Percentiles rank a stretch among this genome's conserved stretches.
Conservation (phyloP, 2,797 vertebrate genomes). For the Prunella strophiata region DNA sequence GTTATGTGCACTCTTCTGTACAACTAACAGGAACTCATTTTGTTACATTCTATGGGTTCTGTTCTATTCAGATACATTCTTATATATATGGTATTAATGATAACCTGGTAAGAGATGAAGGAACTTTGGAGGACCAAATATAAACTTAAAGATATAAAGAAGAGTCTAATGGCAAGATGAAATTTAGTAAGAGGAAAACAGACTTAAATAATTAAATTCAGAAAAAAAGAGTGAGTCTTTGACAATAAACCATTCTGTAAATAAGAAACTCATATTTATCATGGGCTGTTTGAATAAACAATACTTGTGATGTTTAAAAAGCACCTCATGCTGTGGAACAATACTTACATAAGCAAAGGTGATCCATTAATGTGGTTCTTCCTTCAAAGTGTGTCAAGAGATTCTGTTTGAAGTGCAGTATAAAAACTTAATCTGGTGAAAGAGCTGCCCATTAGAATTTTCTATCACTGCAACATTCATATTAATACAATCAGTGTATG, state of each 20-base stretch:
- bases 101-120: neutral
- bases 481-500: fast-evolving
- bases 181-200: neutral
- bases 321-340: neutral
- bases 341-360: neutral
- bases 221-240: neutral
- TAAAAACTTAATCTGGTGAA: neutral
- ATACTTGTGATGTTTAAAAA: neutral
- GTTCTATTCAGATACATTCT: neutral
- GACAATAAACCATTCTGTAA: neutral
- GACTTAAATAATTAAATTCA: neutral
- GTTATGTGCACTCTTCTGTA: neutral
- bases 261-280: neutral
- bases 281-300: neutral
- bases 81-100: neutral
- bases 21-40: neutral
- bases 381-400: neutral
- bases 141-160: neutral
- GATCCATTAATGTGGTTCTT: neutral
- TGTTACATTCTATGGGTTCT: neutral
- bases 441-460: neutral
- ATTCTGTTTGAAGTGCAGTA: neutral
- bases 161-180: neutral
- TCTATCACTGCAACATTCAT: neutral
- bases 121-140: neutral